phyloP scores from a whole-genome alignment of 1,140 invertebrate genomes.

The Drosophila leontia region DNA sequence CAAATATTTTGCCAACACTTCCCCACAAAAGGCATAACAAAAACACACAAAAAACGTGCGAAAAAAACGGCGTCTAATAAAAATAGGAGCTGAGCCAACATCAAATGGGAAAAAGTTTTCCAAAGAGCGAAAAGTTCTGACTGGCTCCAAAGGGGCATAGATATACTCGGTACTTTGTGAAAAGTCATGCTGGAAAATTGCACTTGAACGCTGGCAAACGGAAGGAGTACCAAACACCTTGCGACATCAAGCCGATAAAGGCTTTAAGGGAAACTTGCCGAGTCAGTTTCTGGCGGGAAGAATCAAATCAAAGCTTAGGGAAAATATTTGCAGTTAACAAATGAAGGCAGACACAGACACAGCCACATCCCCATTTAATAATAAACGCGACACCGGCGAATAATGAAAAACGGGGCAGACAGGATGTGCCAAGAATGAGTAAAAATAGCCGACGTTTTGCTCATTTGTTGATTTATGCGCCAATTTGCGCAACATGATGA shows the following conservation, averaged over 20 bases:
- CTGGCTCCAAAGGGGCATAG: constrained; percentile 2
- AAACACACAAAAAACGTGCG: constrained; percentile 16
- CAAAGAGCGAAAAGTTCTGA: constrained; percentile 27
- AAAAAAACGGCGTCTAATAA: constrained; percentile 52
- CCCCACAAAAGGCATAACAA: constrained; percentile 2
- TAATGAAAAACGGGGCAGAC: constrained; percentile 51
- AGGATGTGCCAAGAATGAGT: constrained; percentile 45
- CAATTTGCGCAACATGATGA: constrained; percentile 74
- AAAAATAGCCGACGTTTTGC: constrained; percentile 55
- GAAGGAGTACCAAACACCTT: constrained; percentile 47
- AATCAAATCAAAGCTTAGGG: constrained; percentile 22
- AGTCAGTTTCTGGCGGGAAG: constrained; percentile 28
- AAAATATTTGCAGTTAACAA: constrained; percentile 23
- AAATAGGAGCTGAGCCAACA: constrained; percentile 51
- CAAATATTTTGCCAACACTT: constrained; percentile 61
- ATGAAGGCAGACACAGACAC: constrained; percentile 6
- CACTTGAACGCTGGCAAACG: constrained; percentile 13
- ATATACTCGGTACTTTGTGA: constrained; percentile 29
- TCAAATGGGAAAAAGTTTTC: constrained; percentile 68
- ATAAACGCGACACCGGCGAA: constrained; percentile 45
- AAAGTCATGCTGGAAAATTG: constrained; percentile 72
- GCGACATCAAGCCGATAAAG: constrained; percentile 42
- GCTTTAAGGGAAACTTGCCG: constrained; percentile 40
- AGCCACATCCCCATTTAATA: constrained; percentile 41
- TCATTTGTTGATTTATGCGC: constrained; percentile 75